Conservation (phyloP, 2,797 vertebrate species). For the Molossus molossus region DNA sequence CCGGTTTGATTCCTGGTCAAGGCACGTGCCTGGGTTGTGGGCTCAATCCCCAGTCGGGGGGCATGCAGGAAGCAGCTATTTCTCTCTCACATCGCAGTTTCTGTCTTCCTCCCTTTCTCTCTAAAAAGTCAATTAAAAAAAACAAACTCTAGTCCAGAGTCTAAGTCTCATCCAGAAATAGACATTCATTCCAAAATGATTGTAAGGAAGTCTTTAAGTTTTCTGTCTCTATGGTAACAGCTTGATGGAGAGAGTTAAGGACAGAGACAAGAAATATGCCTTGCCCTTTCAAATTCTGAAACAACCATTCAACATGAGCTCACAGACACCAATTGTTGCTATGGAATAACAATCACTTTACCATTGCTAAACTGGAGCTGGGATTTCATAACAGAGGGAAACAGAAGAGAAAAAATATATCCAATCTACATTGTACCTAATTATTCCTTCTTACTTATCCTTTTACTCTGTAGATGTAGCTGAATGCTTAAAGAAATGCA, state of each 20-base stretch:
- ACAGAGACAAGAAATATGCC: constrained; percentile 43
- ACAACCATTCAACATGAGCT: constrained; percentile 57
- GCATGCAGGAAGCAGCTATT: too few relatives aligned
- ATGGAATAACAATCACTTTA: not conserved
- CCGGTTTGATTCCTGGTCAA: too few relatives aligned
- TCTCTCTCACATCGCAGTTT: too few relatives aligned
- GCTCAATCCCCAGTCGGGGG: too few relatives aligned
- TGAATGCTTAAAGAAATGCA: constrained; percentile 33
- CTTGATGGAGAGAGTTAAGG: constrained; percentile 60
- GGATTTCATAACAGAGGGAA: constrained; percentile 43
- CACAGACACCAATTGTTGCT: constrained; percentile 44
- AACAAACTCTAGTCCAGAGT: not conserved
- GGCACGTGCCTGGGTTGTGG: too few relatives aligned
- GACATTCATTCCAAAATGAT: constrained; percentile 76
- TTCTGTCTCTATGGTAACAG: constrained; percentile 75
- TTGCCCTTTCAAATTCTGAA: constrained; percentile 73
- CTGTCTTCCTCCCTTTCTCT: too few relatives aligned
- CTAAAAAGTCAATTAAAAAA: too few relatives aligned
- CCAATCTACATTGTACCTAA: not conserved
- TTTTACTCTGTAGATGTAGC: not conserved
- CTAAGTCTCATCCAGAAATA: constrained; percentile 75
- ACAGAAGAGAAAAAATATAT: constrained; percentile 15
- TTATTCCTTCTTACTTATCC: constrained; percentile 23
- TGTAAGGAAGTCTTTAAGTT: constrained; percentile 72
- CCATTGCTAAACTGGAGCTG: constrained; percentile 49